Evolutionary conservation across 2,797 vertebrate species (phyloP).

Genomic region (Falco biarmicus): DNA sequence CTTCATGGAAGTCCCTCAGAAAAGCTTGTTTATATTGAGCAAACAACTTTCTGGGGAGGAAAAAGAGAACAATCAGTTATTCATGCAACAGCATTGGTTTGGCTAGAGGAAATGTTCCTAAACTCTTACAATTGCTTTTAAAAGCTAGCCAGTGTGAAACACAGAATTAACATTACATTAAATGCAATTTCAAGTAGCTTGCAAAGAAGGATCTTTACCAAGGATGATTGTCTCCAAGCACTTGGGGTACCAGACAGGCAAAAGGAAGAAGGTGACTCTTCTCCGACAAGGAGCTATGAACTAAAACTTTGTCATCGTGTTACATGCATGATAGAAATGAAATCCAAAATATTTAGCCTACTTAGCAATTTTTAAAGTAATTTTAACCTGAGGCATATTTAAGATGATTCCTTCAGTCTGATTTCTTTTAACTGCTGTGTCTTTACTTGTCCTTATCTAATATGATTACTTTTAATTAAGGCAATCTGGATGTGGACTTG

Average conservation of each 20-base stretch:
- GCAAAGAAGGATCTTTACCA: background rate
- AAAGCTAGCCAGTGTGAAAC: slow-evolving; percentile 21
- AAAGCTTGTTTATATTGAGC: slow-evolving; percentile 29
- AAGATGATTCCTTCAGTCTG: background rate
- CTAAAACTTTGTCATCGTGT: background rate
- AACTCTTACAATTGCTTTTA: slow-evolving; percentile 49
- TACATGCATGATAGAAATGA: background rate
- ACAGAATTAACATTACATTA: background rate
- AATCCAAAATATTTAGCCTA: background rate
- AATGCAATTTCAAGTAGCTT: slow-evolving; percentile 22
- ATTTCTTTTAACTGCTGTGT: background rate
- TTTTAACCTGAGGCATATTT: background rate
- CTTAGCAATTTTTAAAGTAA: slow-evolving; percentile 33
- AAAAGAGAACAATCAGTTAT: slow-evolving; percentile 63
- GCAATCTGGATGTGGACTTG: slow-evolving; percentile 8
- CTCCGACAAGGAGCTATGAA: background rate
- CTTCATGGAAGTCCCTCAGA: slow-evolving; percentile 6
- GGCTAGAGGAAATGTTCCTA: slow-evolving; percentile 47
- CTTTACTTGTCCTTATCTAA: slow-evolving; percentile 40
- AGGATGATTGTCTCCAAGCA: background rate
- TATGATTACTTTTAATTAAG: slow-evolving; percentile 28
- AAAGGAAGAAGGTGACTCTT: background rate
- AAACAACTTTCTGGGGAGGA: slow-evolving; percentile 35
- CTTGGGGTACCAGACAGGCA: background rate
- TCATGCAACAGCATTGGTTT: slow-evolving; percentile 18